Percentiles rank a stretch among this genome's conserved stretches.
Evolutionary conservation across 2,797 vertebrate genomes (phyloP).

Genomic region (Diplodus puntazzo): DNA sequence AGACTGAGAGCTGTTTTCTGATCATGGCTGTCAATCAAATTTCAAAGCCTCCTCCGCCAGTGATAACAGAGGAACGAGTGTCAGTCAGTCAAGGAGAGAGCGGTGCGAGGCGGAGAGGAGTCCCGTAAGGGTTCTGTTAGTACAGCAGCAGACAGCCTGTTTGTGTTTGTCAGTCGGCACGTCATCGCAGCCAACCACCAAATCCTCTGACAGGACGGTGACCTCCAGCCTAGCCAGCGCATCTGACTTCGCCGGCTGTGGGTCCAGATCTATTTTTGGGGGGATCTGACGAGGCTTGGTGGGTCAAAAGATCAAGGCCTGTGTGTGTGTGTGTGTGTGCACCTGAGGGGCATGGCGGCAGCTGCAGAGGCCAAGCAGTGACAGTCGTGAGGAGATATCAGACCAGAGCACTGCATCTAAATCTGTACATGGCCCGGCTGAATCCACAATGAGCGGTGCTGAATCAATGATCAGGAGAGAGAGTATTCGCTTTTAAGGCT

Average conservation of each 20-base stretch:
- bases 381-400: constrained; percentile 9
- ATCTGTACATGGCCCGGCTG: neutral
- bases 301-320: constrained; percentile 57
- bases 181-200: constrained; percentile 23
- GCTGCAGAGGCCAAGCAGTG: constrained; percentile 43
- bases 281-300: constrained; percentile 5
- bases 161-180: constrained; percentile 54
- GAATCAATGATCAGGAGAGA: neutral
- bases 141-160: constrained; percentile 52
- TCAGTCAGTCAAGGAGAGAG: constrained; percentile 45
- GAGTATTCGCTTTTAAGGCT: constrained; percentile 10
- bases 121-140: constrained; percentile 37
- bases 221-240: constrained; percentile 35
- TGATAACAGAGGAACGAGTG: constrained; percentile 36
- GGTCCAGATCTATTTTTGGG: constrained; percentile 31
- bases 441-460: constrained; percentile 18
- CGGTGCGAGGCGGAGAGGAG: neutral
- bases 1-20: constrained; percentile 39
- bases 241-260: constrained; percentile 26
- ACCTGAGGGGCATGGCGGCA: constrained; percentile 46
- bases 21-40: constrained; percentile 63
- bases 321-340: constrained; percentile 14
- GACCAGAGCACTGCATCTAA: constrained; percentile 7
- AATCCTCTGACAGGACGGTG: constrained; percentile 19
- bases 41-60: constrained; percentile 37